phyloP scores from a whole-genome alignment of 2,797 vertebrate genomes.

The Dryobates pubescens region DNA sequence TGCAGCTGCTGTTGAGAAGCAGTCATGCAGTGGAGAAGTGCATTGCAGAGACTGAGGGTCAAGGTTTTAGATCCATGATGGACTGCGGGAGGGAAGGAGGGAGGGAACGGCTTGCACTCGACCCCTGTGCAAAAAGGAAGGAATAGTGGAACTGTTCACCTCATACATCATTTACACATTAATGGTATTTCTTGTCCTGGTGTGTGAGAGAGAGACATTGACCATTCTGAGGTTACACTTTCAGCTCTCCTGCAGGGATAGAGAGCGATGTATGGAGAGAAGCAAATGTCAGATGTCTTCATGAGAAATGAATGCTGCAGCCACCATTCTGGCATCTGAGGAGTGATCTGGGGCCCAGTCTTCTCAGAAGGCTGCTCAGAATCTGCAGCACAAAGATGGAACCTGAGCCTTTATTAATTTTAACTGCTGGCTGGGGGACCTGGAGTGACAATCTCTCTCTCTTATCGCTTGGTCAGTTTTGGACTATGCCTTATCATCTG shows the following conservation, averaged over 20 bases:
- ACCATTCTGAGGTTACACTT: background rate
- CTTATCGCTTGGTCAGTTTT: conserved; percentile 9
- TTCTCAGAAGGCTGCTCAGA: background rate
- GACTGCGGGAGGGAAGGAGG: background rate
- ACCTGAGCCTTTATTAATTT: background rate
- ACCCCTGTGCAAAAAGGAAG: background rate
- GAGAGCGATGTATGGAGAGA: background rate
- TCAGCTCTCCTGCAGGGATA: background rate
- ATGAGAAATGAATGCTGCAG: background rate
- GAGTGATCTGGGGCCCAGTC: background rate
- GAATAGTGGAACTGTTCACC: background rate
- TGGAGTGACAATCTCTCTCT: conserved; percentile 9
- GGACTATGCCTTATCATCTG: background rate
- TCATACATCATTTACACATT: background rate
- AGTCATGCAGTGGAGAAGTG: background rate
- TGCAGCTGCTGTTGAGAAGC: conserved; percentile 1
- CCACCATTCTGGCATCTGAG: background rate
- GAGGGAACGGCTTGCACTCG: background rate
- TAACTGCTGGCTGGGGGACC: background rate
- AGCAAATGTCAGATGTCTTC: background rate
- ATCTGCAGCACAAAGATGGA: background rate
- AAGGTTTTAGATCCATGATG: background rate
- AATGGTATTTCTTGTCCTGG: background rate
- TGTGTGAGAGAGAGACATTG: background rate
- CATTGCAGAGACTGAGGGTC: background rate